phyloP scores from a whole-genome alignment of 1,140 invertebrate species.

The Drosophila willistoni region DNA sequence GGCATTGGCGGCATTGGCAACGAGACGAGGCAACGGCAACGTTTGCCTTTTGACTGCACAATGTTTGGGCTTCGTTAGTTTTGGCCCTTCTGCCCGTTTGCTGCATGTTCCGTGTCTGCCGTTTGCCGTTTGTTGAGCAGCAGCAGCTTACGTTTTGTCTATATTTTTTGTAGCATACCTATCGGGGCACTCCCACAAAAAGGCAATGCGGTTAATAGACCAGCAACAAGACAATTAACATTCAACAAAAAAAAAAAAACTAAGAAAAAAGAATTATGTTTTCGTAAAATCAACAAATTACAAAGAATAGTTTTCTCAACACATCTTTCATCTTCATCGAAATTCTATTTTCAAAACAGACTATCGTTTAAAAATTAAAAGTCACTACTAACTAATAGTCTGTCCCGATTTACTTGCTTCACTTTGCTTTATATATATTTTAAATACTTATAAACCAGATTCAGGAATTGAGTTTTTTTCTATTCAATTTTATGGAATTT shows the following conservation, averaged over 20 bases:
- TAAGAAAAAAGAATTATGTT: background rate
- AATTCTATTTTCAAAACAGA: too few relatives aligned
- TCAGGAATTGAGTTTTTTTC: background rate
- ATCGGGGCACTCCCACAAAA: background rate
- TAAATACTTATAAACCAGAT: too few relatives aligned
- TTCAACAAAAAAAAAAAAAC: constrained; percentile 21
- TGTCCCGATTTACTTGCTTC: too few relatives aligned
- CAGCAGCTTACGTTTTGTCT: constrained; percentile 23
- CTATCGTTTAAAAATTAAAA: too few relatives aligned
- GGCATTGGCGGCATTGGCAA: constrained; percentile 1
- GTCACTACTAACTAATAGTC: too few relatives aligned
- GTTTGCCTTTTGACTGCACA: constrained; percentile 76
- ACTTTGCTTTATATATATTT: too few relatives aligned
- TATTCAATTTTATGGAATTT: background rate
- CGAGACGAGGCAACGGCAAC: constrained; percentile 20
- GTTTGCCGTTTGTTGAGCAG: constrained; percentile 15
- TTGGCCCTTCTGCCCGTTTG: constrained; percentile 32
- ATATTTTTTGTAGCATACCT: constrained; percentile 4
- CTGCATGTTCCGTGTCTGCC: constrained; percentile 17
- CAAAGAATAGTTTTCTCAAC: background rate
- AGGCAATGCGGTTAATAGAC: constrained; percentile 59
- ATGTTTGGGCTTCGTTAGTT: constrained; percentile 77
- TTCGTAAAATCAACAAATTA: background rate
- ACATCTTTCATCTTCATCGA: too few relatives aligned
- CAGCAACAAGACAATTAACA: constrained; percentile 60